A percentile compares a stretch with the other conserved stretches of the same genome.
These are phyloP conservation scores for Pipra filicauda DNA, from an alignment of 2,113 vertebrate genomes.

Conservation along the genomic window DNA sequence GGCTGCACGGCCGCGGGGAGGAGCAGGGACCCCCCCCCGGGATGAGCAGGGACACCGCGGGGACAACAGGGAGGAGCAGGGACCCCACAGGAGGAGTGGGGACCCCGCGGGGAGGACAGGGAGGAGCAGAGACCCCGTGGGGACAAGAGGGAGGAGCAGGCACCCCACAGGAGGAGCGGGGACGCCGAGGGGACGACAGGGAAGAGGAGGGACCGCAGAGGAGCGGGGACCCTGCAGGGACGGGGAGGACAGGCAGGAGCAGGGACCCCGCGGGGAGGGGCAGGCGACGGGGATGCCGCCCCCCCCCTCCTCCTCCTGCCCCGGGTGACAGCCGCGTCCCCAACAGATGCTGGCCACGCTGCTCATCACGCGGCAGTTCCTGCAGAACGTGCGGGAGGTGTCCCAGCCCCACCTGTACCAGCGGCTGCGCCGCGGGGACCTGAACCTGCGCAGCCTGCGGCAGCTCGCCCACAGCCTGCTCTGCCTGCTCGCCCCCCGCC, in stretches of 20 bases:
- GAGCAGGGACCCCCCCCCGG: not conserved
- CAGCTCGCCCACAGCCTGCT: conserved; percentile 77
- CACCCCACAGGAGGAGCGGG: not conserved
- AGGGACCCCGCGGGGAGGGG: no score
- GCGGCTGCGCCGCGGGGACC: conserved; percentile 86
- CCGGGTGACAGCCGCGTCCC: not conserved
- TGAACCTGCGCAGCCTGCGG: conserved; percentile 76
- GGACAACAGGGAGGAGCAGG: not conserved
- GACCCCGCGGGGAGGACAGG: not conserved
- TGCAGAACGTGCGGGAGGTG: conserved; percentile 93
- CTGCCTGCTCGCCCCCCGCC: conserved; percentile 73
- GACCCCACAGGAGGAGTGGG: not conserved
- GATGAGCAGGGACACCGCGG: not conserved
- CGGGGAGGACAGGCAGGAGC: rapidly evolving
- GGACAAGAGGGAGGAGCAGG: not conserved
- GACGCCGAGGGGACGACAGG: not conserved
- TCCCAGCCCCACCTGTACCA: conserved; percentile 93
- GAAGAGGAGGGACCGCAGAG: not conserved
- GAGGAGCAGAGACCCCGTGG: no score
- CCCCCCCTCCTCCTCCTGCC: no score
- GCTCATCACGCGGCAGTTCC: conserved; percentile 94
- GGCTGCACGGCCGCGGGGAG: not conserved
- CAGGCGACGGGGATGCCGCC: not conserved
- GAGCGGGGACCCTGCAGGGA: not conserved
- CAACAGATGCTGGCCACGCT: conserved; percentile 93